Percentiles rank a stretch among this genome's conserved stretches.
Evolutionary conservation across 2,888 invertebrate genomes (phyloP).

Genomic region (Galerucella pusilla): DNA sequence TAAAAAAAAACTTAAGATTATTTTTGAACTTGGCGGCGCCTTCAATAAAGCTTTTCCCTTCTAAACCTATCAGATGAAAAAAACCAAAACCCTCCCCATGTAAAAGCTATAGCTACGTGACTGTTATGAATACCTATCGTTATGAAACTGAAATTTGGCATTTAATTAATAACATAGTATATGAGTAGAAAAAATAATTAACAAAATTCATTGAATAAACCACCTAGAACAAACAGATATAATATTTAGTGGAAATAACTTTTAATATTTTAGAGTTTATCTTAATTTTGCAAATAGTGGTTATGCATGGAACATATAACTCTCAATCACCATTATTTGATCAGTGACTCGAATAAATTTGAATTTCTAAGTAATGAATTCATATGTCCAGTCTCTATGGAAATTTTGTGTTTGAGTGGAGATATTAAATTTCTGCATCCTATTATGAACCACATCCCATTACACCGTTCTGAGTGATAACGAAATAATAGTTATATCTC

Average conservation of each 20-base stretch:
- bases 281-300: neutral
- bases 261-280: neutral
- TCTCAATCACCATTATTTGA: conserved; percentile 30
- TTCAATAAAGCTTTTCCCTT: no score
- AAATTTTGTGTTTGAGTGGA: conserved; percentile 33
- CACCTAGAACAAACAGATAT: no score
- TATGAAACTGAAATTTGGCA: no score
- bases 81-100: no score
- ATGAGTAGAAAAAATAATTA: no score
- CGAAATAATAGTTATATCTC: neutral
- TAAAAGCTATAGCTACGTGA: no score
- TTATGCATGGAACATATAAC: conserved; percentile 7
- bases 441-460: conserved; percentile 2
- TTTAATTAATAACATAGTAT: no score
- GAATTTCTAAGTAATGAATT: conserved; percentile 31
- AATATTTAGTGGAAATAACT: neutral
- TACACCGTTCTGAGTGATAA: conserved; percentile 5
- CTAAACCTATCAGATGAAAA: no score
- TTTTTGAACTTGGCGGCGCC: no score
- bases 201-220: no score
- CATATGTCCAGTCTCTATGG: conserved; percentile 32
- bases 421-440: conserved; percentile 31
- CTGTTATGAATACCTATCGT: no score
- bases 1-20: no score
- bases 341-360: conserved; percentile 33